Conservation (phyloP, 2,113 vertebrate species). For the Nematolebias whitei region DNA sequence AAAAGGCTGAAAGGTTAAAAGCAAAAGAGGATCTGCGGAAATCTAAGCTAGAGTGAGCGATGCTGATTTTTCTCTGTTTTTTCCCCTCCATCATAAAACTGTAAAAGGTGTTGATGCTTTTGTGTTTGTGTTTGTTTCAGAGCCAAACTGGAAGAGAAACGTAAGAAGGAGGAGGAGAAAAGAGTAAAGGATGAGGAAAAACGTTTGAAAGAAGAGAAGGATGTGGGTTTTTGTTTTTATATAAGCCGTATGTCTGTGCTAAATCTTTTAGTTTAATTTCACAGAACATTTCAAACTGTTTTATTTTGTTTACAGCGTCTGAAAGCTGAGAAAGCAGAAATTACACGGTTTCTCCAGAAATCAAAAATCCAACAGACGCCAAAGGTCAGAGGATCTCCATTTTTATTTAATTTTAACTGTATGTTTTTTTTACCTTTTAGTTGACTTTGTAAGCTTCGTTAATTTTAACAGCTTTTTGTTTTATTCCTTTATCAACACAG, state of each 20-base stretch:
- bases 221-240: conserved; percentile 83
- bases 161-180: conserved; percentile 89
- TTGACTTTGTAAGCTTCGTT: too few relatives aligned
- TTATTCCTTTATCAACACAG: conserved; percentile 76
- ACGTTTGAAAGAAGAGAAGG: conserved; percentile 92
- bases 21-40: conserved; percentile 91
- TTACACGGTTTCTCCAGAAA: conserved; percentile 95
- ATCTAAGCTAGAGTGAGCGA: conserved; percentile 91
- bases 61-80: not conserved
- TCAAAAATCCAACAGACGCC: conserved; percentile 90
- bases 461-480: not conserved
- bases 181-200: conserved; percentile 89
- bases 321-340: conserved; percentile 94
- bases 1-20: conserved; percentile 88
- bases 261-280: too few relatives aligned
- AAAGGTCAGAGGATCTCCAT: conserved; percentile 80
- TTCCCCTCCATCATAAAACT: not conserved
- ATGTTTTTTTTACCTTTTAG: too few relatives aligned
- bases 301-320: conserved; percentile 82
- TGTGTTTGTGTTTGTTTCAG: conserved; percentile 79
- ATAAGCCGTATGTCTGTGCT: too few relatives aligned
- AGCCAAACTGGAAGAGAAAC: conserved; percentile 95
- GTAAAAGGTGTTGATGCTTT: not conserved
- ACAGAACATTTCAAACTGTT: not conserved
- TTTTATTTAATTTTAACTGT: not conserved